These are phyloP conservation scores for Aldrovandia affinis DNA, from an alignment of 2,797 vertebrate genomes.

Conservation along the genomic window DNA sequence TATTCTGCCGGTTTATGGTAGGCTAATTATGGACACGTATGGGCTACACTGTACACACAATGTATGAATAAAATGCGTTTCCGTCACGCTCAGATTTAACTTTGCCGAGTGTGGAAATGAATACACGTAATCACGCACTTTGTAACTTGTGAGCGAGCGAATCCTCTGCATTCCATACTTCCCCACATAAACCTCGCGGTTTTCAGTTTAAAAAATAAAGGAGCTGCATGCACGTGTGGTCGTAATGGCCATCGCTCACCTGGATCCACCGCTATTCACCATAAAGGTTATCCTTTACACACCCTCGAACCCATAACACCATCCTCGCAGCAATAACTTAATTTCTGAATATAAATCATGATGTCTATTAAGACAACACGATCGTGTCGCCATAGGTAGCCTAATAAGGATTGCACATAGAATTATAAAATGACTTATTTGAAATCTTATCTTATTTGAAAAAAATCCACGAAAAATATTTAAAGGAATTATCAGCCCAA, in stretches of 20 bases:
- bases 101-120: background rate
- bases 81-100: background rate
- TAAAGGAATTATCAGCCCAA: too few species aligned
- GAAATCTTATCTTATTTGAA: too few species aligned
- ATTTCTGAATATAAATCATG: too few species aligned
- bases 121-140: too few species aligned
- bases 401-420: too few species aligned
- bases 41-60: background rate
- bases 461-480: too few species aligned
- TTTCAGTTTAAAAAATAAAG: background rate
- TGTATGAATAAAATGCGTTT: background rate
- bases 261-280: background rate
- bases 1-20: background rate
- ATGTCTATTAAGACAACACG: too few species aligned
- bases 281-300: background rate
- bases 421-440: too few species aligned
- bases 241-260: background rate
- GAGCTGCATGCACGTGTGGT: background rate
- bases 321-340: too few species aligned
- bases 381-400: too few species aligned
- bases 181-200: background rate
- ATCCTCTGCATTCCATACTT: background rate
- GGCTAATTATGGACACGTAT: background rate
- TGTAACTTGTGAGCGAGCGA: background rate
- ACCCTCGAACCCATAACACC: too few species aligned